These are phyloP conservation scores for Lepus americanus DNA, from an alignment of 2,113 vertebrate genomes.

Conservation along the genomic window DNA sequence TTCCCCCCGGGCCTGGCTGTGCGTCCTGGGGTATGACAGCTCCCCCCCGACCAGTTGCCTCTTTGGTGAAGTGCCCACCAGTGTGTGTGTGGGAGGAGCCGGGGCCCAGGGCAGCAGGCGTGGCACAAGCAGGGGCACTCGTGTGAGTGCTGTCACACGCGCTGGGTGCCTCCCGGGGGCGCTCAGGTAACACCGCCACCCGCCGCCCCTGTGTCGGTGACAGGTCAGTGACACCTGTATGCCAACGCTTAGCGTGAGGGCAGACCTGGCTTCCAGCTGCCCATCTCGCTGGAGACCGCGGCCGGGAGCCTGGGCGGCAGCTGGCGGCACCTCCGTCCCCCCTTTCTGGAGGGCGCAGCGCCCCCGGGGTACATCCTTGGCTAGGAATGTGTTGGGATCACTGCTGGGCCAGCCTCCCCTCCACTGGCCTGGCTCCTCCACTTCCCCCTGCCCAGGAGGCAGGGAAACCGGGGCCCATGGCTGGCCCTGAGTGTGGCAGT, in stretches of 20 bases:
- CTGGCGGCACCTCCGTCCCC: not conserved
- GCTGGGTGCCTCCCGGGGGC: too few relatives aligned
- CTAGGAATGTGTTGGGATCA: accelerated
- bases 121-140: too few relatives aligned
- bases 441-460: not conserved
- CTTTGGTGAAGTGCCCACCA: not conserved
- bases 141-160: not conserved
- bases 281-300: not conserved
- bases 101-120: too few relatives aligned
- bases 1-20: not conserved
- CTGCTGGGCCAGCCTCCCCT: not conserved
- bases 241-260: too few relatives aligned
- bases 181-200: too few relatives aligned
- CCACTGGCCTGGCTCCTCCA: not conserved
- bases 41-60: accelerated
- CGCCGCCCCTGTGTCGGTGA: too few relatives aligned
- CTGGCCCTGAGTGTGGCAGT: too few relatives aligned
- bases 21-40: accelerated
- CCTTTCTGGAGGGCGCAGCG: accelerated
- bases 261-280: not conserved
- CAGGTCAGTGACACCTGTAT: too few relatives aligned
- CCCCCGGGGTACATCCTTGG: not conserved
- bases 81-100: accelerated
- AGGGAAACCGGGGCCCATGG: not conserved
- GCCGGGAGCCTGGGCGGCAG: too few relatives aligned